Evolutionary conservation across 2,888 invertebrate genomes (phyloP), one percentile per base, ranked within the genome.

Genomic region (Archips crataeganus): DNA sequence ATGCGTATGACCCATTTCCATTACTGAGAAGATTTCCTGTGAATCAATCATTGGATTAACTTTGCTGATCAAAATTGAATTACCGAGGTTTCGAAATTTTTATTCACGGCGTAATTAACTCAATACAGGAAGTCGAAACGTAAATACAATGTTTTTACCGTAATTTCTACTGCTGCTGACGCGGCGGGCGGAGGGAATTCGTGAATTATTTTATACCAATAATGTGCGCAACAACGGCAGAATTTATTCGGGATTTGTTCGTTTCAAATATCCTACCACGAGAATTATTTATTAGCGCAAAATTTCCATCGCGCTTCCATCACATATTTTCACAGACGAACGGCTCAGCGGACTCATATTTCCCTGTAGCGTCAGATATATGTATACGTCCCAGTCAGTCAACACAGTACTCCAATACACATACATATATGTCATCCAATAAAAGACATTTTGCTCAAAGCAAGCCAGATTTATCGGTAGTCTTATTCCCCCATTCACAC

Each of bases 401-500:
- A 47, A 4, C 57, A 62, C 36, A 23, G 39, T 60, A 39, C 59
- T 34, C 57, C 47, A 13, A 71, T 71, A 69, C 45, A 13, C 34
- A 49, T 39, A 13, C 34, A 49, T 39, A 47, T 59, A 47, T 63
- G 68, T 15, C 68, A 51, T 42, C 39, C 59, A 73, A 73, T 73
- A 73, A 73, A 73, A 72, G 68, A 23, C 45, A n/a, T 69, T 61
- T 66, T 49, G 49, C 49, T 68, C 47, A 64, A 69, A 74, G 64
- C 64, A 64, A 49, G 42, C 34, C 60, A 60, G 69, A 74, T 74
- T 69, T 74, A 69, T 74, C 73, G 36, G 69, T 49, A 60, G 69
- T 74, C 64, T 69, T 57, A 47, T 49, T 74, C 63, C 51, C 49
- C 73, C 69, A 69, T 74, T 74, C 64, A 60, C 73, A 60, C 73